A percentile compares a stretch with the other conserved stretches of the same genome.
Conservation (phyloP, 2,797 vertebrate genomes). For the Odontamblyopus rebecca region DNA sequence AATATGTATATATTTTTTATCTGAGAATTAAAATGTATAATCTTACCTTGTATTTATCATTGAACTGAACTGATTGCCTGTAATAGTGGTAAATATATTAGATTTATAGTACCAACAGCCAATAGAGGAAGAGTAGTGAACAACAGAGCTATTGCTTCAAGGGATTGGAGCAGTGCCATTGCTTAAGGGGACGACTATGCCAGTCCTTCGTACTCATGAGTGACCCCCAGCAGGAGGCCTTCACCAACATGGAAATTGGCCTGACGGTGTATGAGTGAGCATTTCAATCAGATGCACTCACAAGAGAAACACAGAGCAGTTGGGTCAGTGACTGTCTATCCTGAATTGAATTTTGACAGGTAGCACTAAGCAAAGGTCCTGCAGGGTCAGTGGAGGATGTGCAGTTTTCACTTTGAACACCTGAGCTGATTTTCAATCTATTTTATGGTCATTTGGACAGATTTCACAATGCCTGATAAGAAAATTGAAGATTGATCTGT, state of each 20-base stretch:
- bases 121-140: slow-evolving; percentile 67
- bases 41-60: slow-evolving; percentile 98
- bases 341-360: slow-evolving; percentile 72
- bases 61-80: slow-evolving; percentile 93
- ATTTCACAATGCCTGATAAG: slow-evolving; percentile 62
- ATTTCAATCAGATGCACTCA: slow-evolving; percentile 64
- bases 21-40: not conserved
- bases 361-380: slow-evolving; percentile 65
- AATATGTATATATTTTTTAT: not conserved
- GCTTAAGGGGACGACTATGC: slow-evolving; percentile 68
- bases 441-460: slow-evolving; percentile 67
- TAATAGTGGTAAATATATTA: slow-evolving; percentile 69
- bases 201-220: slow-evolving; percentile 69
- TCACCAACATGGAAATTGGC: slow-evolving; percentile 61
- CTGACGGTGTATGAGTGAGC: slow-evolving; percentile 54
- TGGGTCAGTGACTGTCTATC: slow-evolving; percentile 59
- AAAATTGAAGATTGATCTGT: not conserved
- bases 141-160: slow-evolving; percentile 51
- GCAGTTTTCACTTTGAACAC: slow-evolving; percentile 54
- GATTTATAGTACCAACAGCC: slow-evolving; percentile 67
- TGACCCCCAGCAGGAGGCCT: slow-evolving; percentile 82
- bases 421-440: slow-evolving; percentile 66
- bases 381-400: slow-evolving; percentile 68
- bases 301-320: slow-evolving; percentile 42
- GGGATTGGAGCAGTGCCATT: slow-evolving; percentile 31